These are phyloP conservation scores for Bactericera cockerelli DNA, from an alignment of 1,140 invertebrate genomes.

Conservation along the genomic window DNA sequence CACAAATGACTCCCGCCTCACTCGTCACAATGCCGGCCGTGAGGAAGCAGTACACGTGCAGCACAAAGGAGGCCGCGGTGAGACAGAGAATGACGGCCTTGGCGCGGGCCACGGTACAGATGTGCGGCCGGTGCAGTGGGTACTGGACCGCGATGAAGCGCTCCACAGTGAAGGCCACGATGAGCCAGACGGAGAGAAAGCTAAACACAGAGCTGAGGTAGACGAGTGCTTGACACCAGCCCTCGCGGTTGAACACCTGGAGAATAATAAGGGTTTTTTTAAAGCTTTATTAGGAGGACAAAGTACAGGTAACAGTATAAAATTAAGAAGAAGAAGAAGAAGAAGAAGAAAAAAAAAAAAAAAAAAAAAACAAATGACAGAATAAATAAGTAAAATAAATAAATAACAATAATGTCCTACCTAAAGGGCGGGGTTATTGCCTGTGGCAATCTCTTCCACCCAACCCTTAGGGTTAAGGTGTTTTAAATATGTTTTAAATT, in stretches of 20 bases:
- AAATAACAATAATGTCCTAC: too few relatives aligned
- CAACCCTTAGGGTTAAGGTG: too few relatives aligned
- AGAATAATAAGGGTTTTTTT: too few relatives aligned
- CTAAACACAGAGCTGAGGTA: constrained; percentile 40
- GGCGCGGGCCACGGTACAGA: constrained; percentile 43
- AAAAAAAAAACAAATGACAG: too few relatives aligned
- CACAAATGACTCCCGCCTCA: constrained; percentile 31
- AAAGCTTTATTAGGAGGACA: too few relatives aligned
- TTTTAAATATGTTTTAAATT: too few relatives aligned
- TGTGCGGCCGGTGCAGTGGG: constrained; percentile 40
- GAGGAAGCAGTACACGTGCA: constrained; percentile 37
- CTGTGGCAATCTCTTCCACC: too few relatives aligned
- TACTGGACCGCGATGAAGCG: constrained; percentile 48
- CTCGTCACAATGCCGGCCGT: constrained; percentile 30
- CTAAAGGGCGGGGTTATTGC: too few relatives aligned
- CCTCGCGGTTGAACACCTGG: constrained; percentile 32
- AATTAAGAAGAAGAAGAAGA: too few relatives aligned
- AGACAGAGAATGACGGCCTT: constrained; percentile 35
- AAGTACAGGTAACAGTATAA: too few relatives aligned
- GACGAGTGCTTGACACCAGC: constrained; percentile 39
- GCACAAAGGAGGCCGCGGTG: constrained; percentile 29
- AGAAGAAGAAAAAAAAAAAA: too few relatives aligned
- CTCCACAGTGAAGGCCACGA: constrained; percentile 47
- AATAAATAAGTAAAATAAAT: too few relatives aligned
- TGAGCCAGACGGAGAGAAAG: constrained; percentile 42